These are phyloP conservation scores for Clepsis dumicolana DNA, from an alignment of 2,888 invertebrate species.

Conservation along the genomic window DNA sequence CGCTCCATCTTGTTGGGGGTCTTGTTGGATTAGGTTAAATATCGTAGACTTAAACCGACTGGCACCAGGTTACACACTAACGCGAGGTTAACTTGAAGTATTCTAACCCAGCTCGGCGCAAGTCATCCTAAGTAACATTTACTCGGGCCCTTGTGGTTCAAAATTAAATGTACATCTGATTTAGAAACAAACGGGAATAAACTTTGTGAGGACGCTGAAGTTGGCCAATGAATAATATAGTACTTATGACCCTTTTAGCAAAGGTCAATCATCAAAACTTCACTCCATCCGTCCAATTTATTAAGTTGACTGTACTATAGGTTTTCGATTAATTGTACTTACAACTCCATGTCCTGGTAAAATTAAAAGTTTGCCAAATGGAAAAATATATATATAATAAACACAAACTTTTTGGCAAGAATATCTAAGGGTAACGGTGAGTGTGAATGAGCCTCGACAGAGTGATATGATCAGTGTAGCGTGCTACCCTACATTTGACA, in stretches of 20 bases:
- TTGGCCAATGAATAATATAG: background rate
- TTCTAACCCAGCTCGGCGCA: no score
- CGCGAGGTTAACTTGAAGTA: no score
- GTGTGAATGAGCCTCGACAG: no score
- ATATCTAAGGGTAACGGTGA: no score
- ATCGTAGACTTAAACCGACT: no score
- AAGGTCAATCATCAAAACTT: background rate
- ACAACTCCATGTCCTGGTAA: background rate
- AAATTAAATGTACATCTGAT: background rate
- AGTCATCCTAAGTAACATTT: no score
- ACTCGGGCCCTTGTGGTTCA: background rate
- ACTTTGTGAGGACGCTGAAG: background rate
- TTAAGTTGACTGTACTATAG: background rate
- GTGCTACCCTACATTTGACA: no score
- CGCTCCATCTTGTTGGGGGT: no score
- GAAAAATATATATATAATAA: background rate
- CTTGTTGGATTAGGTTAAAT: no score
- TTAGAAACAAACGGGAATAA: background rate
- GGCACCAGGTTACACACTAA: no score
- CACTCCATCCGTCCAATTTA: background rate
- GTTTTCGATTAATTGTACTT: background rate
- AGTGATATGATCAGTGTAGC: no score
- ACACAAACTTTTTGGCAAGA: no score
- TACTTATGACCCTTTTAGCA: conserved; percentile 2
- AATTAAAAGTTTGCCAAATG: background rate